Percentiles rank a stretch among this genome's conserved stretches.
phyloP scores from a whole-genome alignment of 2,888 invertebrate genomes.

The Dexiosoma caninum region DNA sequence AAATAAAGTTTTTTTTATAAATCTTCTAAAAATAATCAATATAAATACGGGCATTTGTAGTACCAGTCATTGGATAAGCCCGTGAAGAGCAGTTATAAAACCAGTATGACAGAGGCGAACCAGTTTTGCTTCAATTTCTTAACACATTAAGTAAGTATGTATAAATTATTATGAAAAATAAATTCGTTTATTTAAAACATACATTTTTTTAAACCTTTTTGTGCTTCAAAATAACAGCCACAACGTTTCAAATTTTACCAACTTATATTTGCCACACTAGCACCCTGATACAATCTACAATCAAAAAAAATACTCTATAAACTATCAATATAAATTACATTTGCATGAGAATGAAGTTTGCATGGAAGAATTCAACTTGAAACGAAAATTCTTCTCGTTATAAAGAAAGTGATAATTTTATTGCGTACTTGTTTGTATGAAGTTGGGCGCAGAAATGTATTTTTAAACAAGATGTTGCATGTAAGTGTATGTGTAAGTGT shows the following conservation, averaged over 20 bases:
- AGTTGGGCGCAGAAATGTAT: slow-evolving; percentile 21
- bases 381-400: background rate
- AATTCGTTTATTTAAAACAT: too few species aligned
- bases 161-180: too few species aligned
- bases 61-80: too few species aligned
- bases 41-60: too few species aligned
- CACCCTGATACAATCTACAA: background rate
- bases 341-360: background rate
- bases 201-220: background rate
- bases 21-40: too few species aligned
- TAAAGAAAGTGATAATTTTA: background rate
- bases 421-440: slow-evolving; percentile 21
- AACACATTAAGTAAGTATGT: too few species aligned
- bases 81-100: too few species aligned
- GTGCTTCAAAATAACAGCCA: background rate
- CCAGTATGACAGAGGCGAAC: too few species aligned
- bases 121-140: too few species aligned
- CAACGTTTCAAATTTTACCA: background rate
- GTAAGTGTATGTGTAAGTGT: slow-evolving; percentile 47
- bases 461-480: slow-evolving; percentile 25
- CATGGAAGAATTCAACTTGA: background rate
- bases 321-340: background rate
- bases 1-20: too few species aligned
- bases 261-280: background rate
- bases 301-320: background rate